These are phyloP conservation scores for Myiopsitta monachus DNA, from an alignment of 2,113 vertebrate species.

Conservation along the genomic window DNA sequence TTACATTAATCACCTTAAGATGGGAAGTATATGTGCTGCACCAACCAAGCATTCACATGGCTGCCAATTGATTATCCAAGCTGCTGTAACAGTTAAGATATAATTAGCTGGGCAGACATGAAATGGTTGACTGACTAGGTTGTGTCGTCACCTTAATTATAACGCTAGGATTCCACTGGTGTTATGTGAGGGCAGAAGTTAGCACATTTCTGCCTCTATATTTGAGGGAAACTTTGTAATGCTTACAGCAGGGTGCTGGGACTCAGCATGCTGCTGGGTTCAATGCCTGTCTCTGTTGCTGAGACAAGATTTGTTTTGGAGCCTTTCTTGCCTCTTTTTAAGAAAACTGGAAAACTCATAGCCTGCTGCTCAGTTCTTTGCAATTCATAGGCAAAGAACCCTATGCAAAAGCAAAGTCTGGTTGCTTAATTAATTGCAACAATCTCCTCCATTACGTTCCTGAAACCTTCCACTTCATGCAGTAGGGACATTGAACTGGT, in stretches of 20 bases:
- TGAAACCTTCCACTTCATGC: not conserved
- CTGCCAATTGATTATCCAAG: not conserved
- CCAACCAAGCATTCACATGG: not conserved
- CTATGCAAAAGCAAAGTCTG: not conserved
- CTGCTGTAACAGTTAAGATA: constrained; percentile 2
- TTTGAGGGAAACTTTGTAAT: not conserved
- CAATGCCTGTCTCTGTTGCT: not conserved
- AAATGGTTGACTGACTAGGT: not conserved
- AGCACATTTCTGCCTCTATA: not conserved
- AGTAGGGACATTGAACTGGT: not conserved
- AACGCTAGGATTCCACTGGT: not conserved
- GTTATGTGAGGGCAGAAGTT: not conserved
- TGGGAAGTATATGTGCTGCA: not conserved
- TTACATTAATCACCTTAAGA: not conserved
- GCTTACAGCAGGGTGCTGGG: not conserved
- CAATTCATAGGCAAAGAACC: not conserved
- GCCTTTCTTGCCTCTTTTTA: not conserved
- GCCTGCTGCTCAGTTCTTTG: not conserved
- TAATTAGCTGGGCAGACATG: not conserved
- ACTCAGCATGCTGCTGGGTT: not conserved
- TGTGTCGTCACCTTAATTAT: not conserved
- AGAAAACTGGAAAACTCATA: not conserved
- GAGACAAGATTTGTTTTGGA: not conserved
- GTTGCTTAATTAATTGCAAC: not conserved
- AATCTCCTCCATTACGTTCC: not conserved